These are phyloP conservation scores for Drosophila lowei DNA, from an alignment of 1,140 invertebrate genomes.

Conservation along the genomic window DNA sequence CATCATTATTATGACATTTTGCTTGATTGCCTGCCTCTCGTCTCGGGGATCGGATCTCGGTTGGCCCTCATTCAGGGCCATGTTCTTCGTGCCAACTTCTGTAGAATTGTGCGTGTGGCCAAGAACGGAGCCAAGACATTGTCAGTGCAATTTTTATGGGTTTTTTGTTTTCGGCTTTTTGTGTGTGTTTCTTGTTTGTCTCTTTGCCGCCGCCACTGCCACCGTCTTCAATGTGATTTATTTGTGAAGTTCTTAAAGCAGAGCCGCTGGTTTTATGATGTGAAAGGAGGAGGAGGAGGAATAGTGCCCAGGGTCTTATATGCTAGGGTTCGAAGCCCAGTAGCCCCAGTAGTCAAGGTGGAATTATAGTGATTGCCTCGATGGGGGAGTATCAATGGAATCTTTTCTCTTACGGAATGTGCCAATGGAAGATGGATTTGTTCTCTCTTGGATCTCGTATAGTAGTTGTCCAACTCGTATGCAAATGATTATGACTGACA, in stretches of 20 bases:
- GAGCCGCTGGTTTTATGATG: constrained; percentile 63
- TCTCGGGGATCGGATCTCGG: too few relatives aligned
- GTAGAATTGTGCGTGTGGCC: constrained; percentile 76
- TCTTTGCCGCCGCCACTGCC: constrained; percentile 10
- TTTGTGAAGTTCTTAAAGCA: constrained; percentile 51
- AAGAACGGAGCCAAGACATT: constrained; percentile 37
- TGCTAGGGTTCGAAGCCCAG: constrained; percentile 23
- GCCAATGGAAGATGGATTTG: too few relatives aligned
- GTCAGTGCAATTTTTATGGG: constrained; percentile 68
- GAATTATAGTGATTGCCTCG: background rate
- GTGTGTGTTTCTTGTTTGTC: constrained; percentile 26
- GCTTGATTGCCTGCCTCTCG: constrained; percentile 60
- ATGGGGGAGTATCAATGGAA: background rate
- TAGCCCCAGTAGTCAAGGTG: constrained; percentile 28
- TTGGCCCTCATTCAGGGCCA: constrained; percentile 35
- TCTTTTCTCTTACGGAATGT: too few relatives aligned
- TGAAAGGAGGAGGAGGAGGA: constrained; percentile 9
- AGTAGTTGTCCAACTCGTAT: constrained; percentile 20
- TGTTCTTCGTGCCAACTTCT: constrained; percentile 59
- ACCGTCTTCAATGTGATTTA: constrained; percentile 61
- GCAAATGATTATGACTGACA: constrained; percentile 35
- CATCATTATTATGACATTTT: constrained; percentile 82
- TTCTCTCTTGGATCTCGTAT: background rate
- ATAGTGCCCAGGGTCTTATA: constrained; percentile 2
- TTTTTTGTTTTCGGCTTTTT: constrained; percentile 41